Evolutionary conservation across 1,140 invertebrate genomes (phyloP), one percentile per base, ranked within the genome.

Genomic region (Papilio glaucus): DNA sequence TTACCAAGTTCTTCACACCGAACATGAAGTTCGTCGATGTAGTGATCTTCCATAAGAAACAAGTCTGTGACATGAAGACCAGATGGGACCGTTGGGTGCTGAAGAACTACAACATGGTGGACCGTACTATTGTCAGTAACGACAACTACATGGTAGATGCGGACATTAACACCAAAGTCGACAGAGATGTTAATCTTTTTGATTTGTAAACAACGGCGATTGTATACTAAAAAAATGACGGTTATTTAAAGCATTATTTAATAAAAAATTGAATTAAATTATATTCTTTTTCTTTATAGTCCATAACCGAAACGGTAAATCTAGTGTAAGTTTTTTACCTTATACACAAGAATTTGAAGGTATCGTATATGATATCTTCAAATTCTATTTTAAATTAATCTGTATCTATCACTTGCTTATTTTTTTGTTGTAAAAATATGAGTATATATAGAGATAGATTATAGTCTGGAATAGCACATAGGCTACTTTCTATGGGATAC

Each of bases 21-120:
- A 96, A 96, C 82, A 95, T 95, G 87, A 89, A 93, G 73, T 94
- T 94, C 73, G 91, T 94, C 49, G 95, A 95, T 75, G 93, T 96
- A 4, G 79, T 91, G 41, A 93, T 96, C 77, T 95, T 93, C 83
- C 94, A 96, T 82, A 94, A 94, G 76, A 85, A 76, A 10, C 75
- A 82, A 71, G 72, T 78, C 0, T 89, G 86, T 70, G 87, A 91
- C 60, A 91, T 91, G 89, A 88, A 83, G 67, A 84, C 79, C 10
- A 79, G 85, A 29, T 91, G 88, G 89, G 70, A 91, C 65, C 77
- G 77, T 38, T 93, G 72, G 12, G 88, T 91, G 0, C 74, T 91
- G 9, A 88, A 71, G 53, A 72, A 87, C 77, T 91, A 93, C 80
- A 78, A 86, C 75, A 60, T 88, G 70, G 49, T 79, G 9, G 83